Percentiles rank a stretch among this genome's conserved stretches.
phyloP scores from a whole-genome alignment of 2,113 vertebrate genomes.

The Bombycilla garrulus region DNA sequence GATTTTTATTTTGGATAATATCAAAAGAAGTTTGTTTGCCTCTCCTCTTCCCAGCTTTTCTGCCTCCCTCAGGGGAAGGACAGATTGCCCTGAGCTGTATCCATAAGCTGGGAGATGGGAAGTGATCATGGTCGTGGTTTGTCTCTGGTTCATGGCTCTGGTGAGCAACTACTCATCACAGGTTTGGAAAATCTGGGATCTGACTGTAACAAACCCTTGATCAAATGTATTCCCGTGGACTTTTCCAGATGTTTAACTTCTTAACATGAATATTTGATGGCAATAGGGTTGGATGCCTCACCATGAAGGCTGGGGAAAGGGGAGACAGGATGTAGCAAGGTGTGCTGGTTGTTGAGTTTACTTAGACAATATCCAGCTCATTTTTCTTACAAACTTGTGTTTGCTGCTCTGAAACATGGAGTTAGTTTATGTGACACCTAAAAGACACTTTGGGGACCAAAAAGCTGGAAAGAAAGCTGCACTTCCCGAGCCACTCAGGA shows the following conservation, averaged over 20 bases:
- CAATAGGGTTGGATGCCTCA: background rate
- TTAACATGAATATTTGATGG: background rate
- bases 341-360: background rate
- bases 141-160: background rate
- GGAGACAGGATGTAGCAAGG: background rate
- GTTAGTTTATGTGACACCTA: background rate
- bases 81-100: background rate
- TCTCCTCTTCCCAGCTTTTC: background rate
- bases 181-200: background rate
- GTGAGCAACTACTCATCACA: background rate
- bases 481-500: background rate
- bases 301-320: background rate
- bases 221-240: background rate
- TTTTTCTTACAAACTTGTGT: background rate
- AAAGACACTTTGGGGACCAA: background rate
- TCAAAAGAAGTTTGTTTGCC: background rate
- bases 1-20: background rate
- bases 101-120: background rate
- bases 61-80: background rate
- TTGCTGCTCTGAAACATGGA: background rate
- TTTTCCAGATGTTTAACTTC: constrained; percentile 11
- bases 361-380: background rate
- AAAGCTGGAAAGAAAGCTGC: background rate
- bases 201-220: background rate
- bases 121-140: background rate